phyloP scores from a whole-genome alignment of 2,113 vertebrate species.

The Dasyornis broadbenti region DNA sequence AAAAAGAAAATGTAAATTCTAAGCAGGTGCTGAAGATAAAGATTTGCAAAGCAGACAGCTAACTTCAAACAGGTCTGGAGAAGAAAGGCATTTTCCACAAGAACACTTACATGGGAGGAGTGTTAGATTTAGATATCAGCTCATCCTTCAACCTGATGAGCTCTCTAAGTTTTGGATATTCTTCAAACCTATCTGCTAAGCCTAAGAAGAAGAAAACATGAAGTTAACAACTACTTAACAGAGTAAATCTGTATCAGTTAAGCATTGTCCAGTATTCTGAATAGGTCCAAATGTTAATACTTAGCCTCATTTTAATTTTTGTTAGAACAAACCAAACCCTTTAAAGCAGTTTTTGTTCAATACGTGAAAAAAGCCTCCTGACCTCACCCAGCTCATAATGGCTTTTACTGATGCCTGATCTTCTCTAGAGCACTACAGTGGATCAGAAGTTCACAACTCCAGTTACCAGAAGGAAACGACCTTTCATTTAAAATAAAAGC shows the following conservation, averaged over 20 bases:
- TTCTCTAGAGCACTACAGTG: not conserved
- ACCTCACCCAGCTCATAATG: not conserved
- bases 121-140: slow-evolving; percentile 92
- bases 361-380: not conserved
- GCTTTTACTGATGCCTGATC: not conserved
- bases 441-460: not conserved
- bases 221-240: slow-evolving; percentile 23
- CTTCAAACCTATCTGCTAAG: slow-evolving; percentile 97
- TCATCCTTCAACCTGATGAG: slow-evolving; percentile 97
- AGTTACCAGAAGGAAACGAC: not conserved
- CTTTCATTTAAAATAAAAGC: not conserved
- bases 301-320: not conserved
- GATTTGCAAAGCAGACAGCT: slow-evolving; percentile 16
- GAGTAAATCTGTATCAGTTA: not conserved
- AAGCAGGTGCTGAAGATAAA: slow-evolving; percentile 6
- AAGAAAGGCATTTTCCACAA: slow-evolving; percentile 31
- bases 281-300: not conserved
- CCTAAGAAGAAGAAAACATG: slow-evolving; percentile 73
- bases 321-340: not conserved
- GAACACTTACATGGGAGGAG: slow-evolving; percentile 90
- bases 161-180: slow-evolving; percentile 97
- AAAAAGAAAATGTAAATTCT: slow-evolving; percentile 5
- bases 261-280: not conserved
- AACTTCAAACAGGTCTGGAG: slow-evolving; percentile 36
- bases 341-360: not conserved